A percentile compares a stretch with the other conserved stretches of the same genome.
phyloP scores from a whole-genome alignment of 2,797 vertebrate genomes.

The Heteromormyrus szaboi region DNA sequence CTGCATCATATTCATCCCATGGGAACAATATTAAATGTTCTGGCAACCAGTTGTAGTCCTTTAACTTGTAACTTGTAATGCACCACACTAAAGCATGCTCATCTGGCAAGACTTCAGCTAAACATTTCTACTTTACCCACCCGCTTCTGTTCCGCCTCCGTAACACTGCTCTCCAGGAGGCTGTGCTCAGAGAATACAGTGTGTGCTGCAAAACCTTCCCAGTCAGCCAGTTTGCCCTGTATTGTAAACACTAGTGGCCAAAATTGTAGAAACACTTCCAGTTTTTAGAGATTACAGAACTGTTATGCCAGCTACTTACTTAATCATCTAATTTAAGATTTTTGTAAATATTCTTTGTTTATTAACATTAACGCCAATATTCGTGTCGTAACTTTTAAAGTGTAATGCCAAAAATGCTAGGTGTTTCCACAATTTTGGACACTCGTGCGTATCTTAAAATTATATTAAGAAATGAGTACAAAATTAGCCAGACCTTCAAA shows the following conservation, averaged over 20 bases:
- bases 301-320: neutral
- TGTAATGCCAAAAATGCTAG: neutral
- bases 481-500: conserved; percentile 19
- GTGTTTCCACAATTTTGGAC: too few species aligned
- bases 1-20: neutral
- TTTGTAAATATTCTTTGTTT: neutral
- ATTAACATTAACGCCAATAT: neutral
- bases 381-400: neutral
- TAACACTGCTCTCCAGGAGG: conserved; percentile 16
- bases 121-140: neutral
- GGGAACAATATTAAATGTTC: neutral
- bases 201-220: conserved; percentile 47
- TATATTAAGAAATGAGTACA: conserved; percentile 18
- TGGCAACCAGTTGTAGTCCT: neutral
- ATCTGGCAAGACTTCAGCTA: neutral
- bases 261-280: neutral
- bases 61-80: neutral
- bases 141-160: neutral
- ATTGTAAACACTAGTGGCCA: conserved; percentile 31
- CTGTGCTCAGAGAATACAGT: conserved; percentile 59
- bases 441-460: conserved; percentile 34
- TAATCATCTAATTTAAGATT: neutral
- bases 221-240: conserved; percentile 40
- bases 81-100: neutral
- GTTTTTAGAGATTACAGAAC: neutral